These are phyloP conservation scores for Triplophysa yarkandensis DNA, from an alignment of 2,797 vertebrate genomes.

Conservation along the genomic window DNA sequence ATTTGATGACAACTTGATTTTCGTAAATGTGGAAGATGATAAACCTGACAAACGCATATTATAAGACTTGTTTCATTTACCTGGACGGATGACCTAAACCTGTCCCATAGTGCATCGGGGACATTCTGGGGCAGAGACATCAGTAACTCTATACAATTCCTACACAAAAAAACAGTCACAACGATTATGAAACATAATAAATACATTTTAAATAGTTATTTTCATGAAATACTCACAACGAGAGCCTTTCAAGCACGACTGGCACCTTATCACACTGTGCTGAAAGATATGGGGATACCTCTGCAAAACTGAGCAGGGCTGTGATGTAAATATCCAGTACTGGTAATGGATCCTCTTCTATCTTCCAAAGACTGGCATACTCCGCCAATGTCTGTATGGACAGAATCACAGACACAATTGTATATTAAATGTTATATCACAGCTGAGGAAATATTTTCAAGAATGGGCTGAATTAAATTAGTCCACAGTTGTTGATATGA, in stretches of 20 bases:
- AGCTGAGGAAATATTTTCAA: too few species aligned
- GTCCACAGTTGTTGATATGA: too few species aligned
- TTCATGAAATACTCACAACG: conserved; percentile 85
- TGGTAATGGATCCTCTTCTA: conserved; percentile 86
- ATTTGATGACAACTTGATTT: background rate
- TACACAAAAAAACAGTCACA: conserved; percentile 62
- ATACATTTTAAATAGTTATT: too few species aligned
- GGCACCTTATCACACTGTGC: conserved; percentile 89
- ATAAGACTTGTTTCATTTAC: conserved; percentile 63
- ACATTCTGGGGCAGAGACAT: conserved; percentile 84
- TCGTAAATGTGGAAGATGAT: background rate
- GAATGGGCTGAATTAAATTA: too few species aligned
- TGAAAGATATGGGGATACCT: conserved; percentile 84
- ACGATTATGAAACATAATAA: too few species aligned
- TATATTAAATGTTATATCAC: background rate
- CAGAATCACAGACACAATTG: background rate
- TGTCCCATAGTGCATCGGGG: conserved; percentile 85
- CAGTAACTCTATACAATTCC: conserved; percentile 94
- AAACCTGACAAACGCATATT: background rate
- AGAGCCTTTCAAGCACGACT: conserved; percentile 89
- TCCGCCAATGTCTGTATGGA: conserved; percentile 85
- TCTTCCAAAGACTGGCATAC: conserved; percentile 88
- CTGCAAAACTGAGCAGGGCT: conserved; percentile 87
- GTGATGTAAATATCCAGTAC: conserved; percentile 89
- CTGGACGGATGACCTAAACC: conserved; percentile 87